Base-by-base conservation (phyloP, 2,113 vertebrate genomes). In the Alouatta palliata region DNA sequence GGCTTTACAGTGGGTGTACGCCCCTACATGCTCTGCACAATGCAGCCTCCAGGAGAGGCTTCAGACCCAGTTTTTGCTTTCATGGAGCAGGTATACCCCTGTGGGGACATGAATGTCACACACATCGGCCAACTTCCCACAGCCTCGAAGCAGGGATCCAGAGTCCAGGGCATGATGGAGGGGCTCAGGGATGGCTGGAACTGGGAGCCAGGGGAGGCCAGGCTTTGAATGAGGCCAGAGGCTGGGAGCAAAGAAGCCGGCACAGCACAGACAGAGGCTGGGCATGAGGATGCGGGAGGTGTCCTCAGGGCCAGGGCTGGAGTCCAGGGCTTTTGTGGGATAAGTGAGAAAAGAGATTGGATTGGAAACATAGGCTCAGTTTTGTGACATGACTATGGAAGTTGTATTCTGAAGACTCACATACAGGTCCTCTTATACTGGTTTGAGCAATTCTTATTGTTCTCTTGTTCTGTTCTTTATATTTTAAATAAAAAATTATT, bases 1-100 rank as follows among this genome's bases (percentile, higher is more conserved):
- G 2, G 5, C 76, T 37, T 43, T 13, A 11, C 16, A 58, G 6
- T 4, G 54, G 49, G 6, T 1, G 1, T 61, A 14, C 13, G 8
- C 6, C 12, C 40, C 30, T 20, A 10, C 0, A 4, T 5, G 17
- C 21, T 23, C 13, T 66, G 3, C 21, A 37, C 2, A 21, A 2
- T 3, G 11, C 30, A 21, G n/a, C 61, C 58, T 83, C 40, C 49
- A 1, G 2, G 20, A 75, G 87, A 87, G 64, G 23, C 64, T 54
- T 80, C 21, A 70, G n/a, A 73, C 11, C 70, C 21, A n/a, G 4
- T 58, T 43, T 66, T 80, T 54, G 43, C 37, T 61, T 80, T 80
- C 52, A 40, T 0, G 11, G 40, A 86, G 40, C 45, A 47, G 19
- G 3, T 64, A 7, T 16, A 75, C 8, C 21, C 19, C 40, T 45